These are phyloP conservation scores for Philereme transversata DNA, from an alignment of 2,888 invertebrate genomes.

Conservation along the genomic window DNA sequence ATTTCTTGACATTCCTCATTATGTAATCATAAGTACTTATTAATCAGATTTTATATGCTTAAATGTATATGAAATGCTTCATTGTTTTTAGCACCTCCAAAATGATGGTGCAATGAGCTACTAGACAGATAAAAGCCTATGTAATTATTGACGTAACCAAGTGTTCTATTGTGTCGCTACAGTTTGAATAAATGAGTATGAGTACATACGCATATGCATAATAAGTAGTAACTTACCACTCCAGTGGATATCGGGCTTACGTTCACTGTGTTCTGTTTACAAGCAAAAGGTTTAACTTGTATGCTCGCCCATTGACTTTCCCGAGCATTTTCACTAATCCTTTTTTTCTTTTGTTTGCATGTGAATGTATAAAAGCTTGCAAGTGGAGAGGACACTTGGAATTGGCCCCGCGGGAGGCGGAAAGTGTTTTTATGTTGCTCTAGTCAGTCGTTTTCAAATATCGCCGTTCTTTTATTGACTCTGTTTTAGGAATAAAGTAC, in stretches of 20 bases:
- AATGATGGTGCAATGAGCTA: too few relatives aligned
- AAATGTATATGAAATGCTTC: too few relatives aligned
- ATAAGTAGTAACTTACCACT: not conserved
- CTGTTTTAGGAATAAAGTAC: too few relatives aligned
- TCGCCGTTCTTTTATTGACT: constrained; percentile 19
- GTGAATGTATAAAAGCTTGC: constrained; percentile 17
- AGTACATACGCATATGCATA: too few relatives aligned
- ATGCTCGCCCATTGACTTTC: constrained; percentile 22
- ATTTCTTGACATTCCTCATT: too few relatives aligned
- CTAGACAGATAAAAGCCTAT: too few relatives aligned
- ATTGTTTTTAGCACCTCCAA: too few relatives aligned
- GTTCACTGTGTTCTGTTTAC: constrained; percentile 24
- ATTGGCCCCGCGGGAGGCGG: constrained; percentile 20
- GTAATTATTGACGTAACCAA: too few relatives aligned
- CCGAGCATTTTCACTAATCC: constrained; percentile 13
- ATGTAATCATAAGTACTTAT: too few relatives aligned
- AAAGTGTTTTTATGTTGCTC: constrained; percentile 29
- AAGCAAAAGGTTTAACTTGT: constrained; percentile 25
- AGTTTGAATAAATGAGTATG: too few relatives aligned
- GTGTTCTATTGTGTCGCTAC: too few relatives aligned
- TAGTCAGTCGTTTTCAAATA: constrained; percentile 25
- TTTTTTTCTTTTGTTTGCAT: constrained; percentile 17
- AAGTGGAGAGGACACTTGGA: constrained; percentile 14
- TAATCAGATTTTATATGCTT: too few relatives aligned
- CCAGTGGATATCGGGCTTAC: constrained; percentile 5